Base-by-base conservation (phyloP, 2,113 vertebrate species). In the Dicentrarchus labrax region DNA sequence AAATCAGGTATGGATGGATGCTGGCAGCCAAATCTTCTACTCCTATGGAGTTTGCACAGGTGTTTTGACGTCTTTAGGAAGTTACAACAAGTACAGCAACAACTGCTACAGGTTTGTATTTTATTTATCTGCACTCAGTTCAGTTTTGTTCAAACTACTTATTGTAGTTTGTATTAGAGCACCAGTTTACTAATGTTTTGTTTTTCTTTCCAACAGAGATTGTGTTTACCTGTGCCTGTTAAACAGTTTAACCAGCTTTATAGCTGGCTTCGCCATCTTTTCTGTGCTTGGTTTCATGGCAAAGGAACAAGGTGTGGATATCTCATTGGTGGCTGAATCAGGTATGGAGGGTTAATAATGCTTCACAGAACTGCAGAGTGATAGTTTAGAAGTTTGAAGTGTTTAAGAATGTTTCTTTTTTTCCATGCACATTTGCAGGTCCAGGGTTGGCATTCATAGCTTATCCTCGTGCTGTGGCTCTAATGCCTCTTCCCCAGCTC, bases 191-290 rank as follows among this genome's bases (percentile, higher is more conserved):
- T 70, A 15, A 75, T 9, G 13, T 50, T 68, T 57, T 1, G 7
- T 41, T 60, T 0, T 87, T 76, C 30, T 82, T 19, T 5, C 43
- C 77, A 72, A 62, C 90, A 99, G 98, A 93, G 97, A 98, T 87
- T 96, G 96, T 89, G 80, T 97, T 30, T 95, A 96, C 71, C 95
- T 99, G 64, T 98, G 97, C 94, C 94, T 97, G 90, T 86, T 99
- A 82, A 98, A 99, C 92, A 98, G 97, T 45, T 90, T 95, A 78
- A 99, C 97, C 82, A 99, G 97, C 87, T 97, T 99, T 19, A 39
- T 96, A 54, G 97, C 98, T 12, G 98, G 98, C 10, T 98, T 99
- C 80, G 97, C 97, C 81, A 97, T 99, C 83, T 98, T 99, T 90
- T 98, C 97, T 7, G 96, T 98, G 30, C 92, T 98, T 73, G 95